These are phyloP conservation scores for Drosophila quasianomalipes DNA, from an alignment of 2,888 invertebrate species.

Conservation along the genomic window DNA sequence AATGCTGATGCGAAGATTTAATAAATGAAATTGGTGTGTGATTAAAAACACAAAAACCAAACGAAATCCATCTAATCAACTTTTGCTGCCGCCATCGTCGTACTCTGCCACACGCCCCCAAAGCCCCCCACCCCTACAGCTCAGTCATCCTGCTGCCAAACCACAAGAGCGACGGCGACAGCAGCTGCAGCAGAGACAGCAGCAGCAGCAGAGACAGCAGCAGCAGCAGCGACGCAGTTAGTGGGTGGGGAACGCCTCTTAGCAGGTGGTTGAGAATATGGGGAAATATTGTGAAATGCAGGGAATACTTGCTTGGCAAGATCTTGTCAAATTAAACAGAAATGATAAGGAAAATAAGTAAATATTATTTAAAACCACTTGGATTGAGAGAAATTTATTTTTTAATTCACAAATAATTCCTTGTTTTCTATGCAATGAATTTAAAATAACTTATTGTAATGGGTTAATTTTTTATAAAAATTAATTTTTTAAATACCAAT, in stretches of 20 bases:
- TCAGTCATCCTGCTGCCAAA: background rate
- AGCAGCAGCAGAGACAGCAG: conserved; percentile 22
- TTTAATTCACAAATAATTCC: background rate
- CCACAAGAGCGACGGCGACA: conserved; percentile 34
- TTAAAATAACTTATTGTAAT: background rate
- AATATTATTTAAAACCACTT: too few relatives aligned
- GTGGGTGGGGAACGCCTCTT: conserved; percentile 58
- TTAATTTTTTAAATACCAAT: background rate
- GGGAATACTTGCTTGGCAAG: conserved; percentile 8
- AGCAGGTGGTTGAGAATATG: conserved; percentile 16
- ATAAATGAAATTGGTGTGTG: conserved; percentile 86
- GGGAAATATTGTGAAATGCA: conserved; percentile 8
- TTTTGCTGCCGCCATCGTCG: conserved; percentile 74
- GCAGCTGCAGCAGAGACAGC: conserved; percentile 18
- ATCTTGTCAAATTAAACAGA: conserved; percentile 27
- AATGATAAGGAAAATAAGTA: background rate
- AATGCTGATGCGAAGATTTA: conserved; percentile 85
- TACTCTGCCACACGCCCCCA: conserved; percentile 4
- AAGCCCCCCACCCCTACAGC: background rate
- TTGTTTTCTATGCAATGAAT: background rate
- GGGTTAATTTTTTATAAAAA: background rate
- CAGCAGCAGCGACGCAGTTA: conserved; percentile 22
- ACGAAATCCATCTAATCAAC: conserved; percentile 86
- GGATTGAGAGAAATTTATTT: too few relatives aligned
- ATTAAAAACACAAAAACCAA: conserved; percentile 86